Evolutionary conservation across 2,888 invertebrate species (phyloP).

Genomic region (Sesia bembeciformis): DNA sequence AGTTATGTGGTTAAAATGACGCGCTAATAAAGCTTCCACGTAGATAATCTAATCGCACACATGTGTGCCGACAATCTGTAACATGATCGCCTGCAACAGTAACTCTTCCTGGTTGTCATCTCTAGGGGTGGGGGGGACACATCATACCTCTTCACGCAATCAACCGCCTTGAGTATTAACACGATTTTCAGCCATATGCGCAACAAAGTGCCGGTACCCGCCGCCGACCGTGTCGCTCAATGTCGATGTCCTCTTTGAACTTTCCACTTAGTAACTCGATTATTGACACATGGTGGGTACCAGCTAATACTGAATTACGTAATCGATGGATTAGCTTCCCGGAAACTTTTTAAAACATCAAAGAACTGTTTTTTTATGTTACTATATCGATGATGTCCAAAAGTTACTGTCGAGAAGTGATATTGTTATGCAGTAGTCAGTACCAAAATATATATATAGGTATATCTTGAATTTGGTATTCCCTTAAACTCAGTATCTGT

Average conservation of each 20-base stretch:
- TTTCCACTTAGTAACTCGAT: constrained; percentile 67
- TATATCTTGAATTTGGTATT: neutral
- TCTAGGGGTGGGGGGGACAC: constrained; percentile 6
- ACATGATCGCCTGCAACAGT: constrained; percentile 14
- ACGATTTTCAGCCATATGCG: constrained; percentile 51
- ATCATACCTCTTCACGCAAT: constrained; percentile 19
- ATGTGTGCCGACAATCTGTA: constrained; percentile 3
- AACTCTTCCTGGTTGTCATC: constrained; percentile 38
- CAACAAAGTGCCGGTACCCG: constrained; percentile 43
- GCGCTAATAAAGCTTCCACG: constrained; percentile 4
- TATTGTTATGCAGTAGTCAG: too few species aligned
- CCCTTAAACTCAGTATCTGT: neutral
- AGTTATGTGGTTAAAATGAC: neutral
- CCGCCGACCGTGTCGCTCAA: constrained; percentile 9
- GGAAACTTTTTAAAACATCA: too few species aligned
- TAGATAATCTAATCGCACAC: constrained; percentile 9
- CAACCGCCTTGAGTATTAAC: constrained; percentile 33
- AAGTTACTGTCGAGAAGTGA: too few species aligned
- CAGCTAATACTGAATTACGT: constrained; percentile 28
- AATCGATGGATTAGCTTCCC: constrained; percentile 18
- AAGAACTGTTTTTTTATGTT: too few species aligned
- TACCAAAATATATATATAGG: too few species aligned
- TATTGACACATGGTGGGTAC: constrained; percentile 43
- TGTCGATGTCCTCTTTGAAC: constrained; percentile 59
- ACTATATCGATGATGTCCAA: too few species aligned